A percentile compares a stretch with the other conserved stretches of the same genome.
Conservation (phyloP, 2,888 invertebrate genomes). For the Leptarthrus brevirostris region DNA sequence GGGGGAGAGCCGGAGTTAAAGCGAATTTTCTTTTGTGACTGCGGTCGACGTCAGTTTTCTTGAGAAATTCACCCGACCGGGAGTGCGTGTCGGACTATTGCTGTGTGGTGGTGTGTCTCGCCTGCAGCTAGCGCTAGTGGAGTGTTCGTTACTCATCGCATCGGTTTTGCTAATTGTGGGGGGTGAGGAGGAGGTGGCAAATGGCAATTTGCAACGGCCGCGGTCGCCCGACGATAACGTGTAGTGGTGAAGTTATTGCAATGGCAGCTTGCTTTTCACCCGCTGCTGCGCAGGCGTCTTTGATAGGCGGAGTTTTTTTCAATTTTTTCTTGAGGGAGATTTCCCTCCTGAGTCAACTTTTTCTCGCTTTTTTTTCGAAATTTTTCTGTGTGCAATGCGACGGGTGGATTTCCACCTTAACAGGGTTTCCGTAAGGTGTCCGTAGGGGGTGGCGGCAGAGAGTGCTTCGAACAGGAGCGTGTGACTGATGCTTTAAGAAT, state of each 20-base stretch:
- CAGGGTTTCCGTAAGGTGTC: conserved; percentile 28
- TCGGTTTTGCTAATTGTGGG: not conserved
- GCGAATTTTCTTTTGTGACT: conserved; percentile 34
- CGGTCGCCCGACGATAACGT: conserved; percentile 1
- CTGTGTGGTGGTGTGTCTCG: not conserved
- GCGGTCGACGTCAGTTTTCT: conserved; percentile 46
- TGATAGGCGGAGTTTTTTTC: conserved; percentile 54
- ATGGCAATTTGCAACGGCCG: conserved; percentile 18
- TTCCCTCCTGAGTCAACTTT: conserved; percentile 39
- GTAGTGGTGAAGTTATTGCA: conserved; percentile 26
- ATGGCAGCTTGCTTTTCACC: conserved; percentile 41
- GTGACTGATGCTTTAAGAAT: conserved; percentile 41
- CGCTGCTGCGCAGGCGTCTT: conserved; percentile 51
- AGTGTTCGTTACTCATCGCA: not conserved
- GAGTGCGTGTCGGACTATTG: conserved; percentile 26
- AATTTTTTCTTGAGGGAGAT: conserved; percentile 44
- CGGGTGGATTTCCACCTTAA: conserved; percentile 18
- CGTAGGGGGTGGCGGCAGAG: conserved; percentile 16
- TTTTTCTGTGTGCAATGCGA: not conserved
- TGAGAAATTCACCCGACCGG: conserved; percentile 40
- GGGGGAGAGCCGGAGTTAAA: conserved; percentile 18
- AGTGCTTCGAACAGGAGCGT: conserved; percentile 7
- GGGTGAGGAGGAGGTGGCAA: conserved; percentile 32
- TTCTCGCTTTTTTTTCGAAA: conserved; percentile 29
- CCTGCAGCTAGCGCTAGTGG: not conserved